Evolutionary conservation across 2,113 vertebrate genomes (phyloP).

Genomic region (Lasiurus borealis): DNA sequence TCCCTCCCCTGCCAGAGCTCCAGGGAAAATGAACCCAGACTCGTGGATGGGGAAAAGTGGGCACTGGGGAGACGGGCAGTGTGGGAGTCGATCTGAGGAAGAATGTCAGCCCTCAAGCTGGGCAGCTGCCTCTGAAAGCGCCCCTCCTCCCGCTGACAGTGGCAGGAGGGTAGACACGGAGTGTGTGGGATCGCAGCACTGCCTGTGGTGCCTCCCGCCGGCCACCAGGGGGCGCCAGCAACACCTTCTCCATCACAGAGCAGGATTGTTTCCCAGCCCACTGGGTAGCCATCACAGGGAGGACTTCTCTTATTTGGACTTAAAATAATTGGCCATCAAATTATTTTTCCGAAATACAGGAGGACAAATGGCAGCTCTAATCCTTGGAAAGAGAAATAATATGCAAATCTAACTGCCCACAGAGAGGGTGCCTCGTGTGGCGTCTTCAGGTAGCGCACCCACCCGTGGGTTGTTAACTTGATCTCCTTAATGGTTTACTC

Average conservation of each 20-base stretch:
- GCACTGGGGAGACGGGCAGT: neutral
- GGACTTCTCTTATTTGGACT: neutral
- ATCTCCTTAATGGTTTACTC: neutral
- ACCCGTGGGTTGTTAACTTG: neutral
- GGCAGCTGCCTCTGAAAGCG: neutral
- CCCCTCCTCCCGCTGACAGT: neutral
- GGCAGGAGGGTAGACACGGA: neutral
- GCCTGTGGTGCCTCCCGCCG: neutral
- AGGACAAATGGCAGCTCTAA: neutral
- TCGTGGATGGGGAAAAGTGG: neutral
- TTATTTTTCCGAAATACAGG: neutral
- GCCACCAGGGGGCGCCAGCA: neutral
- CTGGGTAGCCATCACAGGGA: neutral
- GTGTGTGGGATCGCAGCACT: neutral
- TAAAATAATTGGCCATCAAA: neutral
- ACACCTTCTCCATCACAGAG: neutral
- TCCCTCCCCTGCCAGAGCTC: neutral
- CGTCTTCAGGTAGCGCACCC: neutral
- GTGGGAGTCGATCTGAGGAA: neutral
- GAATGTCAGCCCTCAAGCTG: neutral
- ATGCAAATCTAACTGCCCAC: neutral
- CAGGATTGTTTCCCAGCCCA: neutral
- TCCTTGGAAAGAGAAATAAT: neutral
- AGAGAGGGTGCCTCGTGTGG: neutral
- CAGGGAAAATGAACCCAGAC: neutral